These are phyloP conservation scores for Gandaritis pyraliata DNA, from an alignment of 2,888 invertebrate species.

Conservation along the genomic window DNA sequence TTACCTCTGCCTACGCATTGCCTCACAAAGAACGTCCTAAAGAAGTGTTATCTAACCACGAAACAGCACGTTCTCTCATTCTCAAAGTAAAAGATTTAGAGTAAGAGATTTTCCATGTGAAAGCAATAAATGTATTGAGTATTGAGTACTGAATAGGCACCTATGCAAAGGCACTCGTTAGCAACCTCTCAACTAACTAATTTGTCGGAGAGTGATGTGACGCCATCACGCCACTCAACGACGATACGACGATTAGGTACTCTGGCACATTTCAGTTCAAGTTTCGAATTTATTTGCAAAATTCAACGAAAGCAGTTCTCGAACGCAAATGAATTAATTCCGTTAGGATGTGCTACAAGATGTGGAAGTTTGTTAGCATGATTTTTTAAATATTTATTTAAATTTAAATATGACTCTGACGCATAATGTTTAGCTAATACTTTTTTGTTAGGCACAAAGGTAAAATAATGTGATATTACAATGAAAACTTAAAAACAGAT, in stretches of 20 bases:
- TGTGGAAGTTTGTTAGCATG: background rate
- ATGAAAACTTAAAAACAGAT: no score
- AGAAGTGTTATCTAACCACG: no score
- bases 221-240: conserved; percentile 43
- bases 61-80: background rate
- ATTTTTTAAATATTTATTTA: no score
- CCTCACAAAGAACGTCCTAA: no score
- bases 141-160: conserved; percentile 12
- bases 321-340: conserved; percentile 22
- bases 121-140: no score
- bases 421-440: background rate
- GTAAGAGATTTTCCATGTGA: no score
- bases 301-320: conserved; percentile 9
- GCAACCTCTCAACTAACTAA: conserved; percentile 50
- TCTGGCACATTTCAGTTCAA: conserved; percentile 8
- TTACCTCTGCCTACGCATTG: no score
- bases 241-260: conserved; percentile 42
- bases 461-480: no score
- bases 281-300: conserved; percentile 45
- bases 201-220: conserved; percentile 55
- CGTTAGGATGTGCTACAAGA: conserved; percentile 6
- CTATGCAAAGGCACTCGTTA: conserved; percentile 40
- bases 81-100: no score
- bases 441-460: no score
- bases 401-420: background rate